These are phyloP conservation scores for Sepioteuthis lessoniana DNA, from an alignment of 2,888 invertebrate genomes.

Conservation along the genomic window DNA sequence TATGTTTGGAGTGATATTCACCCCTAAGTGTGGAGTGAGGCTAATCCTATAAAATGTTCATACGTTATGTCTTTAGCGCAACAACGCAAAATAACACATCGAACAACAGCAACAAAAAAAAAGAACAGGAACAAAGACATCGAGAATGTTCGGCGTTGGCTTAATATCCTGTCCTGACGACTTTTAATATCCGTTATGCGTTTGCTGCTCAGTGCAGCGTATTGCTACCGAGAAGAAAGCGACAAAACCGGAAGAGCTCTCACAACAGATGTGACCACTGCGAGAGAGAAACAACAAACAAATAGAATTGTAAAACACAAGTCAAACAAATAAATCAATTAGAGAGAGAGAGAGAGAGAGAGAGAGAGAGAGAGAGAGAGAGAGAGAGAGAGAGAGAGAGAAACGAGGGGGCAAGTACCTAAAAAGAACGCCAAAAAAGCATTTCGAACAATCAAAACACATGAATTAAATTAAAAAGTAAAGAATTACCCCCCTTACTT, in stretches of 20 bases:
- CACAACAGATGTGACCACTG: not conserved
- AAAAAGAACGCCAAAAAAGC: not conserved
- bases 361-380: too few species aligned
- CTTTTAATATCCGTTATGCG: conserved; percentile 9
- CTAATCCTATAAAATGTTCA: conserved; percentile 14
- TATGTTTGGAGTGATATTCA: not conserved
- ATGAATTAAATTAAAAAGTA: not conserved
- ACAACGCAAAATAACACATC: not conserved
- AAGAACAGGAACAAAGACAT: not conserved
- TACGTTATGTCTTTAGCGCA: not conserved
- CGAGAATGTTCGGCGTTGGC: not conserved
- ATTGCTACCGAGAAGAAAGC: not conserved
- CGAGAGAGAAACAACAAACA: not conserved
- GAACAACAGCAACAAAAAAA: conserved; percentile 16
- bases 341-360: not conserved
- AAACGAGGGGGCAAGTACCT: not conserved
- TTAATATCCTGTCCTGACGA: conserved; percentile 21
- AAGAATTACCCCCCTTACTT: conserved; percentile 2
- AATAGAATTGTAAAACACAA: not conserved
- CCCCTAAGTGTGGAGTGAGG: not conserved
- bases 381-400: not conserved
- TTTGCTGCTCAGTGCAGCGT: not conserved
- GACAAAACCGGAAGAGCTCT: conserved; percentile 14
- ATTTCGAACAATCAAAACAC: not conserved
- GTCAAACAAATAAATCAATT: not conserved